These are phyloP conservation scores for Chrysolina haemoptera DNA, from an alignment of 2,888 invertebrate species.

Conservation along the genomic window DNA sequence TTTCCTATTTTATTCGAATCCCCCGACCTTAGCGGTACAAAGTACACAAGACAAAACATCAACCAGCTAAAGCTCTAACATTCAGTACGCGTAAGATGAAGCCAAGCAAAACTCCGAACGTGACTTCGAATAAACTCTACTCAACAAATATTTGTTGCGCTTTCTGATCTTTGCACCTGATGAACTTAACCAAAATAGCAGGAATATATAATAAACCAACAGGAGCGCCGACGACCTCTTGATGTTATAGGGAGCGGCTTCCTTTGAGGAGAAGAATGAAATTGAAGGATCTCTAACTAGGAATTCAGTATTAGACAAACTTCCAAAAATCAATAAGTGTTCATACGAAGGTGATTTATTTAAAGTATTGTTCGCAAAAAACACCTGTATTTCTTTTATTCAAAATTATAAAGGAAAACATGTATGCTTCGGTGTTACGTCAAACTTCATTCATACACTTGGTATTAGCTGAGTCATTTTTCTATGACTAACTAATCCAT, in stretches of 20 bases:
- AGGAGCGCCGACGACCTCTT: conserved; percentile 11
- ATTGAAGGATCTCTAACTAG: conserved; percentile 2
- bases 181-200: conserved; percentile 56
- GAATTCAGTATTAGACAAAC: background rate
- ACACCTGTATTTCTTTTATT: too few species aligned
- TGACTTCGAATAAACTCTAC: conserved; percentile 68
- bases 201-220: conserved; percentile 20
- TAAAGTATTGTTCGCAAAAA: too few species aligned
- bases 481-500: too few species aligned
- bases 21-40: conserved; percentile 57
- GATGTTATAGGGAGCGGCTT: background rate
- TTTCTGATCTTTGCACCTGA: conserved; percentile 68
- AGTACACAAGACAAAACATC: conserved; percentile 48
- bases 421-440: too few species aligned
- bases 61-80: conserved; percentile 56
- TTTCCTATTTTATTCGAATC: conserved; percentile 57
- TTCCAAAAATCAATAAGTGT: too few species aligned
- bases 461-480: too few species aligned
- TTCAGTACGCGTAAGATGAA: conserved; percentile 67
- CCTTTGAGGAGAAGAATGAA: background rate
- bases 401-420: too few species aligned
- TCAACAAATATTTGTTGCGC: conserved; percentile 69
- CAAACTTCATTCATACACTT: too few species aligned
- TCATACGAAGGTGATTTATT: too few species aligned
- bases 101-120: conserved; percentile 68